Evolutionary conservation across 2,797 vertebrate species (phyloP).

Genomic region (Phataginus tricuspis): DNA sequence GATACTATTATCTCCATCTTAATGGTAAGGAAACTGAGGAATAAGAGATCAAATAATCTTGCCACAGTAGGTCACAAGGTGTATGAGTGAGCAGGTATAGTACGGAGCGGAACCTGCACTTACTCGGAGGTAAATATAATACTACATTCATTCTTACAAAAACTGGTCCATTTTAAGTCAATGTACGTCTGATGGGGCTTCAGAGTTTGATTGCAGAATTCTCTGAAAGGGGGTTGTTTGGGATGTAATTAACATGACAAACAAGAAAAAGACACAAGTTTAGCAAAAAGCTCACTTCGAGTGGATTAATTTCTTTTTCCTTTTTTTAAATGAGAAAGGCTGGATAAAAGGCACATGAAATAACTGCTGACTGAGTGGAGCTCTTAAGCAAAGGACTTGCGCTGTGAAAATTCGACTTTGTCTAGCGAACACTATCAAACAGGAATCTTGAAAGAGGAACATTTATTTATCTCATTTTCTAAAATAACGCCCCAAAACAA

Average conservation of each 20-base stretch:
- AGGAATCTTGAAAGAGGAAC: slow-evolving; percentile 84
- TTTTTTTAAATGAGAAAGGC: slow-evolving; percentile 76
- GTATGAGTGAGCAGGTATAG: not conserved
- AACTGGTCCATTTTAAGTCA: slow-evolving; percentile 77
- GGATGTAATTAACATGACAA: slow-evolving; percentile 84
- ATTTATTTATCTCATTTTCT: slow-evolving; percentile 82
- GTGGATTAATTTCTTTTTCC: slow-evolving; percentile 81
- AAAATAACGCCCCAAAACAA: not conserved
- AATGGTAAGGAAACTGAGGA: not conserved
- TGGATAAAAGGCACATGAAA: slow-evolving; percentile 83
- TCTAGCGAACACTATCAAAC: slow-evolving; percentile 86
- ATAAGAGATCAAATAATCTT: slow-evolving; percentile 31
- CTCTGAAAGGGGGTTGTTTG: slow-evolving; percentile 77
- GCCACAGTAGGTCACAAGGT: not conserved
- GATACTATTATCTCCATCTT: not conserved
- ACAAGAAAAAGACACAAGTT: slow-evolving; percentile 80
- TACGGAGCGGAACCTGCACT: slow-evolving; percentile 23
- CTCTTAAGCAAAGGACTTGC: slow-evolving; percentile 84
- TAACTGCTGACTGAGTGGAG: slow-evolving; percentile 86
- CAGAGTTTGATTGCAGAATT: slow-evolving; percentile 76
- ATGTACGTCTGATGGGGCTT: slow-evolving; percentile 77
- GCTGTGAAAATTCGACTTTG: slow-evolving; percentile 86
- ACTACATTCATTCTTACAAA: slow-evolving; percentile 74
- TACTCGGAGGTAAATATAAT: slow-evolving; percentile 63
- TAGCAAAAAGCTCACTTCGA: slow-evolving; percentile 84